Conservation (phyloP, 2,888 invertebrate species). For the Punctoribates punctum region DNA sequence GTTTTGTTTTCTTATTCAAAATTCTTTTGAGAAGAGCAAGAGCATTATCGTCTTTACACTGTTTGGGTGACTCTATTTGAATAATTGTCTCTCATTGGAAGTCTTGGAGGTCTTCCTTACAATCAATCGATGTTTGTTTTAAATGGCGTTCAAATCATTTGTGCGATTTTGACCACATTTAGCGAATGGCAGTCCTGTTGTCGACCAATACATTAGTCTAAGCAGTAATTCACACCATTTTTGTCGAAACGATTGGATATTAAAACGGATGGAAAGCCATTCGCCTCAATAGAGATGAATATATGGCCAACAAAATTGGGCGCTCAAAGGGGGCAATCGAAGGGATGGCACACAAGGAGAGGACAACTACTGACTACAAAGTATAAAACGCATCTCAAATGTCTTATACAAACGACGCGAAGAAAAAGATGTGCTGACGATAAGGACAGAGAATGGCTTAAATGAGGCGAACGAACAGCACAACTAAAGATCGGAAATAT, state of each 20-base stretch:
- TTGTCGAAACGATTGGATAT: not conserved
- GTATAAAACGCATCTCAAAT: constrained; percentile 12
- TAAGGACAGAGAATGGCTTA: constrained; percentile 32
- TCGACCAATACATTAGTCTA: constrained; percentile 10
- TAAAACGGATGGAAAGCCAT: not conserved
- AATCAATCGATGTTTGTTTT: constrained; percentile 15
- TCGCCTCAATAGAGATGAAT: too few species aligned
- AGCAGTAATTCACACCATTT: constrained; percentile 3
- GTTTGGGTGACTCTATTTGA: too few species aligned
- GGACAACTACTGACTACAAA: not conserved
- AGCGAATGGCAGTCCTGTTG: not conserved
- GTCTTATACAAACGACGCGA: constrained; percentile 34
- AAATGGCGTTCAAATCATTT: not conserved
- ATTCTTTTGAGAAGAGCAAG: too few species aligned
- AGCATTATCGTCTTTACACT: too few species aligned
- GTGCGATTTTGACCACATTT: constrained; percentile 15
- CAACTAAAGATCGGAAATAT: constrained; percentile 35
- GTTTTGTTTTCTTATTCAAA: not conserved
- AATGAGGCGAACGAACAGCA: constrained; percentile 29
- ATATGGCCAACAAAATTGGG: too few species aligned
- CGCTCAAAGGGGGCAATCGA: not conserved
- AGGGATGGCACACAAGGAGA: not conserved
- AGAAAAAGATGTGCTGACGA: constrained; percentile 18
- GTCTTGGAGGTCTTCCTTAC: not conserved
- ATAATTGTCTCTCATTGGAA: not conserved